These are phyloP conservation scores for Erpetoichthys calabaricus DNA, from an alignment of 2,797 vertebrate species.

Conservation along the genomic window DNA sequence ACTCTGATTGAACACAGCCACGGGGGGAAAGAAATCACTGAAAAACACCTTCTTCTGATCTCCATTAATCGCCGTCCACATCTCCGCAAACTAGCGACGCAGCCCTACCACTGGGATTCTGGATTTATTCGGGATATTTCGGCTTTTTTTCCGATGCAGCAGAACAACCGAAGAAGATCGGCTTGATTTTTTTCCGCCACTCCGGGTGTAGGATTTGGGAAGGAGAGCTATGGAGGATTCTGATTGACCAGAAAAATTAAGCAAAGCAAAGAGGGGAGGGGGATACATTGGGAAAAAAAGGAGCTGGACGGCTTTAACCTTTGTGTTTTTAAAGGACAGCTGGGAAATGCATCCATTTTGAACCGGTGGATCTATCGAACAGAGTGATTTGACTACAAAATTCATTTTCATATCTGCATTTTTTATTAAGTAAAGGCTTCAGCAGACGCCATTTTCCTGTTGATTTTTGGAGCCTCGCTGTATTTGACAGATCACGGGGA, in stretches of 20 bases:
- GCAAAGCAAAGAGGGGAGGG: slow-evolving; percentile 7
- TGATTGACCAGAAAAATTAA: slow-evolving; percentile 37
- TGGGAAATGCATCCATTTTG: slow-evolving; percentile 32
- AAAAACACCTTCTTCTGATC: slow-evolving; percentile 19
- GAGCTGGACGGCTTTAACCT: slow-evolving; percentile 12
- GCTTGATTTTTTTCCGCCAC: slow-evolving; percentile 15
- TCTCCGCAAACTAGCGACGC: slow-evolving; percentile 20
- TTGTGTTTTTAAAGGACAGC: slow-evolving; percentile 19
- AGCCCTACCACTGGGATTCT: slow-evolving; percentile 27
- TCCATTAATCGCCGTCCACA: slow-evolving; percentile 14
- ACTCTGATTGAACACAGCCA: slow-evolving; percentile 18
- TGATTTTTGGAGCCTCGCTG: slow-evolving; percentile 38
- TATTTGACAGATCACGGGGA: slow-evolving; percentile 54
- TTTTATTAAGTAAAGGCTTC: slow-evolving; percentile 25
- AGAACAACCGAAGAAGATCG: slow-evolving; percentile 16
- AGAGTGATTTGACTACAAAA: slow-evolving; percentile 26
- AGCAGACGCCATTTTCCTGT: slow-evolving; percentile 59
- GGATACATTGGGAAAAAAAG: slow-evolving; percentile 30
- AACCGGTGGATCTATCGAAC: slow-evolving; percentile 27
- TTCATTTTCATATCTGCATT: slow-evolving; percentile 27
- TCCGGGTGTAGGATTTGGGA: slow-evolving; percentile 50
- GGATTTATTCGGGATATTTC: slow-evolving; percentile 21
- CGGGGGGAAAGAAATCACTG: slow-evolving; percentile 17
- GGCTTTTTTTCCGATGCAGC: slow-evolving; percentile 52
- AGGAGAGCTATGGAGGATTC: slow-evolving; percentile 39